These are phyloP conservation scores for Chanos chanos DNA, from an alignment of 2,797 vertebrate genomes.

Conservation along the genomic window DNA sequence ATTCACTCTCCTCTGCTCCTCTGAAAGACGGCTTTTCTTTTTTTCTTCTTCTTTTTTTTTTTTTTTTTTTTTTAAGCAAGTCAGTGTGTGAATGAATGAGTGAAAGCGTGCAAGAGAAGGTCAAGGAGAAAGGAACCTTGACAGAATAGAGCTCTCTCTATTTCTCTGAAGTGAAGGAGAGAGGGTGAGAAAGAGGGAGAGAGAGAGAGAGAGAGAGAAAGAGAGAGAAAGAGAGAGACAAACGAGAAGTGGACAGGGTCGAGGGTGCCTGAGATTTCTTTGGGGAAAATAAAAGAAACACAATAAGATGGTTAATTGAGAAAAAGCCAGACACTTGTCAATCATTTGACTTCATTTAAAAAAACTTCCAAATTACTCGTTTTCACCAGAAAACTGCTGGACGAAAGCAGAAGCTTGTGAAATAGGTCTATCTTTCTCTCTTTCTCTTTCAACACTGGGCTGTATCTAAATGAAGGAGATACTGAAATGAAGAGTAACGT, in stretches of 20 bases:
- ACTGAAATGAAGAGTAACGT: too few species aligned
- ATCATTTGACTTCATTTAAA: conserved; percentile 99
- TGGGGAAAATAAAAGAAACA: conserved; percentile 95
- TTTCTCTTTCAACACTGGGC: background rate
- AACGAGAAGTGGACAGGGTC: conserved; percentile 42
- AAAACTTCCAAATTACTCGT: conserved; percentile 69
- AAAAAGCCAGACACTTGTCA: conserved; percentile 99
- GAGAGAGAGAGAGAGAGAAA: conserved; percentile 66
- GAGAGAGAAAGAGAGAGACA: conserved; percentile 69
- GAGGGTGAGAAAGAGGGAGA: conserved; percentile 68
- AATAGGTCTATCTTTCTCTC: conserved; percentile 27
- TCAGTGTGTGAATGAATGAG: conserved; percentile 49
- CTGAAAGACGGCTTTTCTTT: conserved; percentile 90
- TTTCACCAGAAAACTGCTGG: conserved; percentile 48
- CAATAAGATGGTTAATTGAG: conserved; percentile 99
- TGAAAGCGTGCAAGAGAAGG: conserved; percentile 97
- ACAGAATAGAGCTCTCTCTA: conserved; percentile 90
- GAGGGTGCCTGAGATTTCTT: conserved; percentile 55
- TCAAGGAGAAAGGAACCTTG: conserved; percentile 92
- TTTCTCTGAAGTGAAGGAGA: conserved; percentile 98
- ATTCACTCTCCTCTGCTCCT: conserved; percentile 80
- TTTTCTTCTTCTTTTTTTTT: too few species aligned
- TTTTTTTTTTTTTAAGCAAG: too few species aligned
- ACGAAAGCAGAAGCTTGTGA: conserved; percentile 41
- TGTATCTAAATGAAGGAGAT: background rate